Percentiles rank a stretch among this genome's conserved stretches.
phyloP scores from a whole-genome alignment of 2,888 invertebrate genomes.

The Epirrhoe alternata region DNA sequence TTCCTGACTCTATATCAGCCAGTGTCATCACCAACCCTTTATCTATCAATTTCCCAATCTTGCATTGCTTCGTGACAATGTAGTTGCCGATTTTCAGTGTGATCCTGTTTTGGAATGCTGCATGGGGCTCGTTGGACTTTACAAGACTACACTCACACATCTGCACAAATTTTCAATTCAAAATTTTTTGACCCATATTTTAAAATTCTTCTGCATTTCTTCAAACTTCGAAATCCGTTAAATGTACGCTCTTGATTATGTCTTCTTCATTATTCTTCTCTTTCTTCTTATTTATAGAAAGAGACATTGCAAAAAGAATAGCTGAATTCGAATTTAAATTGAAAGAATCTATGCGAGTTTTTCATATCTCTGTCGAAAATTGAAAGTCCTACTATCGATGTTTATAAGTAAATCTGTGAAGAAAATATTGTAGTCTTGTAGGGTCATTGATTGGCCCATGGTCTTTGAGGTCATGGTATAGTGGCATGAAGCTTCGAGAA shows the following conservation, averaged over 20 bases:
- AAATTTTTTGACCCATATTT: neutral
- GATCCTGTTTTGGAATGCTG: constrained; percentile 75
- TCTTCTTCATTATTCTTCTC: neutral
- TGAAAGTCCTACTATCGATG: too few species aligned
- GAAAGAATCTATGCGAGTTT: neutral
- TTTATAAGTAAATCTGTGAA: neutral
- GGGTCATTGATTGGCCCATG: constrained; percentile 20
- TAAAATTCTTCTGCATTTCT: neutral
- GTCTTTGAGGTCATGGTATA: constrained; percentile 52
- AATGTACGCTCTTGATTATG: neutral
- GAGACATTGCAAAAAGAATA: neutral
- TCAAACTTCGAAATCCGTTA: neutral
- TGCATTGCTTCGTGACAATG: constrained; percentile 85
- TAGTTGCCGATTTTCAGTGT: constrained; percentile 81
- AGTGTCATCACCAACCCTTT: constrained; percentile 51
- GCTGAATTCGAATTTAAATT: neutral
- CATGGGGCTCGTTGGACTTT: constrained; percentile 58
- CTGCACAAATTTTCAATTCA: constrained; percentile 12
- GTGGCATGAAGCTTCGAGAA: constrained; percentile 76
- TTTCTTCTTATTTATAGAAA: neutral
- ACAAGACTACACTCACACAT: constrained; percentile 19
- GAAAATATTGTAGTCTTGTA: constrained; percentile 28
- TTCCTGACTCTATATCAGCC: too few species aligned
- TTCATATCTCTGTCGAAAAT: too few species aligned
- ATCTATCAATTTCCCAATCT: constrained; percentile 49